Evolutionary conservation across 2,888 invertebrate species (phyloP).

Genomic region (Agrochola macilenta): DNA sequence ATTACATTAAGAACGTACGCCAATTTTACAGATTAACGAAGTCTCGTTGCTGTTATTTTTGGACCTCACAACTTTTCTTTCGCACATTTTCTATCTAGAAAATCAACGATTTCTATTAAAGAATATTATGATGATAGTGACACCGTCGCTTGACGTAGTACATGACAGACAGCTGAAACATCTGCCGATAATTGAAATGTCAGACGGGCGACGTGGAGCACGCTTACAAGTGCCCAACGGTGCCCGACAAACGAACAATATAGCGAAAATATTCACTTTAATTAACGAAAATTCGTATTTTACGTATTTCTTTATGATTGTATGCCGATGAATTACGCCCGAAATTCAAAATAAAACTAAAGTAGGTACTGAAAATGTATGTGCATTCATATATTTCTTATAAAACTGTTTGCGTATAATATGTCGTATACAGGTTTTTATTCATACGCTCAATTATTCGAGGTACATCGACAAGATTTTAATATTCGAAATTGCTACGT

Average conservation of each 20-base stretch:
- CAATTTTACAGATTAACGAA: neutral
- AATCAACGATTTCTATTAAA: neutral
- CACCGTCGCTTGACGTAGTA: constrained; percentile 33
- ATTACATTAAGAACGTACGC: neutral
- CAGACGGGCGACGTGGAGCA: constrained; percentile 56
- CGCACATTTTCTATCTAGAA: neutral
- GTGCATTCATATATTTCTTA: neutral
- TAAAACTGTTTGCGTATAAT: neutral
- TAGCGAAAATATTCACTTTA: constrained; percentile 36
- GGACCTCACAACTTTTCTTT: neutral
- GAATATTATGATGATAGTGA: constrained; percentile 51
- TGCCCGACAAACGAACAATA: constrained; percentile 51
- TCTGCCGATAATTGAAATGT: constrained; percentile 71
- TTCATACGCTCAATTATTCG: neutral
- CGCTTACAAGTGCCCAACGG: constrained; percentile 46
- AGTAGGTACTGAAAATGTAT: neutral
- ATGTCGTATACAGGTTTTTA: neutral
- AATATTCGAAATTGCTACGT: constrained; percentile 30
- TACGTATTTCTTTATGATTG: neutral
- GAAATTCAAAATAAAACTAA: neutral
- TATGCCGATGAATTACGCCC: neutral
- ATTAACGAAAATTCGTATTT: constrained; percentile 23
- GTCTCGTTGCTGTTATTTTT: neutral
- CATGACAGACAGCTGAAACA: constrained; percentile 66
- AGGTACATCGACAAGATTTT: neutral